Conservation (phyloP, 2,888 invertebrate genomes). For the Beris chalybata region DNA sequence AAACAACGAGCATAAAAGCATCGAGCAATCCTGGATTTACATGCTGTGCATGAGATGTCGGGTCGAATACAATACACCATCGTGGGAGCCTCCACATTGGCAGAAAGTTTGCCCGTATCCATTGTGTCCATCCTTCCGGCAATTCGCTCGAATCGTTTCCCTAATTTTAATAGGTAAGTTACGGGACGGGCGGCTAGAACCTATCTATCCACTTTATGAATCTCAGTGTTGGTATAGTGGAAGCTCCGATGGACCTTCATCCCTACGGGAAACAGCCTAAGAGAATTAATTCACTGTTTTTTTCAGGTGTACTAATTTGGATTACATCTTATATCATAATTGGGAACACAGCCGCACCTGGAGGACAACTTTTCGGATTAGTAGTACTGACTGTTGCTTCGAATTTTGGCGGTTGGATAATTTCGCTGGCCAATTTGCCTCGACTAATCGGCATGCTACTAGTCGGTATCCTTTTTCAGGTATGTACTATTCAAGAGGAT, state of each 20-base stretch:
- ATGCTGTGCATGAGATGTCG: conserved; percentile 79
- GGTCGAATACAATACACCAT: conserved; percentile 70
- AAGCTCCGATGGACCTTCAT: not conserved
- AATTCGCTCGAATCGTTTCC: conserved; percentile 75
- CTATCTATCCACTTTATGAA: not conserved
- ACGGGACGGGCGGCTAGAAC: not conserved
- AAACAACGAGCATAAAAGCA: conserved; percentile 41
- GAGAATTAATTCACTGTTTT: conserved; percentile 5
- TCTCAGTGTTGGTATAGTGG: not conserved
- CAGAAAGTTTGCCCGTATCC: conserved; percentile 80
- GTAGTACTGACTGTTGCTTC: conserved; percentile 75
- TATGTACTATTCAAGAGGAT: conserved; percentile 36
- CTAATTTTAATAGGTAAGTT: conserved; percentile 69
- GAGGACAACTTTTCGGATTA: conserved; percentile 79
- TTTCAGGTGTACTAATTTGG: conserved; percentile 70
- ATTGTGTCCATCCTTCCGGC: conserved; percentile 81
- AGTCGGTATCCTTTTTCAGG: conserved; percentile 72
- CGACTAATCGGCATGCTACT: conserved; percentile 85
- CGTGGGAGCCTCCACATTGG: conserved; percentile 84
- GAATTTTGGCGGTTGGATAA: conserved; percentile 80
- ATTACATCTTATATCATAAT: conserved; percentile 74
- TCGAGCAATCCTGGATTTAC: conserved; percentile 75
- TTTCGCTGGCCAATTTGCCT: conserved; percentile 78
- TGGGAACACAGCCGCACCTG: conserved; percentile 77
- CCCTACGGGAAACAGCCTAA: not conserved